Percentiles rank a stretch among this genome's conserved stretches.
These are phyloP conservation scores for Procavia capensis DNA, from an alignment of 2,113 vertebrate species.

Conservation along the genomic window DNA sequence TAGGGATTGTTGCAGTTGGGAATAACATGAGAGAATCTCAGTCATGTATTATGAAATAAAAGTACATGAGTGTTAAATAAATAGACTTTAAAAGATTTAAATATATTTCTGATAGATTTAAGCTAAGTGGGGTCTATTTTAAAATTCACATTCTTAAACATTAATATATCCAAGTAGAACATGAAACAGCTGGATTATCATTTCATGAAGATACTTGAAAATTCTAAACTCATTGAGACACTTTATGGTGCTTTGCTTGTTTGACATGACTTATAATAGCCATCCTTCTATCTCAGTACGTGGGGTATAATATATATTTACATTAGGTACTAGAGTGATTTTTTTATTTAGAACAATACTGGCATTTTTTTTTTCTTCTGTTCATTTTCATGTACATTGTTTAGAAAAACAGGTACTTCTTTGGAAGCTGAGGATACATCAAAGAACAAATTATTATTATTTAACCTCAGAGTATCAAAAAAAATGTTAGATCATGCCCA, in stretches of 20 bases:
- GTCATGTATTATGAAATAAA: conserved; percentile 62
- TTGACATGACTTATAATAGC: conserved; percentile 7
- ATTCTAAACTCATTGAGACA: conserved; percentile 41
- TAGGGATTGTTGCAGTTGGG: conserved; percentile 67
- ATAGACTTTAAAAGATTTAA: conserved; percentile 61
- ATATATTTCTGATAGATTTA: conserved; percentile 76
- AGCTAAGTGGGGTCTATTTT: conserved; percentile 82
- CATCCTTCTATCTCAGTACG: not conserved
- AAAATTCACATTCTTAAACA: conserved; percentile 73
- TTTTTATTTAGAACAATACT: conserved; percentile 43
- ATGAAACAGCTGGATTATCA: conserved; percentile 42
- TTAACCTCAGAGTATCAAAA: conserved; percentile 60
- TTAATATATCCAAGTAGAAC: conserved; percentile 56
- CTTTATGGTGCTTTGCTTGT: conserved; percentile 70
- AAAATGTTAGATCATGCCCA: conserved; percentile 27
- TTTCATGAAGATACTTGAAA: conserved; percentile 71
- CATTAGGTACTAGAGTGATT: conserved; percentile 10
- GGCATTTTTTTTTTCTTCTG: not conserved
- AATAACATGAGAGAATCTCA: conserved; percentile 54
- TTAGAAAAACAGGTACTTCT: conserved; percentile 33
- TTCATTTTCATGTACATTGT: conserved; percentile 34
- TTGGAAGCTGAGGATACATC: not conserved
- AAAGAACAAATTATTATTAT: conserved; percentile 57
- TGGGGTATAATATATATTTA: not conserved
- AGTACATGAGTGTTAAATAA: conserved; percentile 56